Percentiles rank a stretch among this genome's conserved stretches.
Evolutionary conservation across 1,140 invertebrate species (phyloP).

Genomic region (Heliconius congener): DNA sequence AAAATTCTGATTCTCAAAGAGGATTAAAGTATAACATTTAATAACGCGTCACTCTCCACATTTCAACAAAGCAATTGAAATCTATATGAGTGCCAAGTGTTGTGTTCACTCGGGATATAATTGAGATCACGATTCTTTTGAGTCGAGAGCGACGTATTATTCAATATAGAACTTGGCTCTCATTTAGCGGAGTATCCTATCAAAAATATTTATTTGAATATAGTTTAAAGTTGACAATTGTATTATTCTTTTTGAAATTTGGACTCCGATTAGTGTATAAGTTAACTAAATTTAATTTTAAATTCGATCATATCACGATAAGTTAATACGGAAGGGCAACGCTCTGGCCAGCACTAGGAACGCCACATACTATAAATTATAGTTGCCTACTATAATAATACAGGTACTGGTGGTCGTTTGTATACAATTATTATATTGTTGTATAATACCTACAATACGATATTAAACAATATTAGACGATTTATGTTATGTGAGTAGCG

Average conservation of each 20-base stretch:
- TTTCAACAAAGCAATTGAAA: no score
- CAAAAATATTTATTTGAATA: no score
- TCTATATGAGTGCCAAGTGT: no score
- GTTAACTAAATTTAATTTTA: constrained; percentile 21
- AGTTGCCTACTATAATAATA: constrained; percentile 31
- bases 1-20: no score
- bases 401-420: constrained; percentile 23
- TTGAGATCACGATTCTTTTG: no score
- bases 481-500: constrained; percentile 18
- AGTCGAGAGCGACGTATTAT: no score
- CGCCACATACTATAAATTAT: constrained; percentile 35
- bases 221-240: constrained; percentile 3
- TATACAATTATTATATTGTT: constrained; percentile 14
- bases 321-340: constrained; percentile 44
- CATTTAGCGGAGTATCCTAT: no score
- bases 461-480: constrained; percentile 30
- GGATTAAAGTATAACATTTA: no score
- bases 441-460: constrained; percentile 9
- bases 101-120: no score
- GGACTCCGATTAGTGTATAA: constrained; percentile 23
- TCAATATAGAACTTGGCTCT: no score
- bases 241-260: constrained; percentile 21
- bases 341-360: constrained; percentile 27
- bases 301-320: constrained; percentile 30
- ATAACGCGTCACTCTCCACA: no score